phyloP scores from a whole-genome alignment of 2,888 invertebrate species.

The Ectemnius cavifrons region DNA sequence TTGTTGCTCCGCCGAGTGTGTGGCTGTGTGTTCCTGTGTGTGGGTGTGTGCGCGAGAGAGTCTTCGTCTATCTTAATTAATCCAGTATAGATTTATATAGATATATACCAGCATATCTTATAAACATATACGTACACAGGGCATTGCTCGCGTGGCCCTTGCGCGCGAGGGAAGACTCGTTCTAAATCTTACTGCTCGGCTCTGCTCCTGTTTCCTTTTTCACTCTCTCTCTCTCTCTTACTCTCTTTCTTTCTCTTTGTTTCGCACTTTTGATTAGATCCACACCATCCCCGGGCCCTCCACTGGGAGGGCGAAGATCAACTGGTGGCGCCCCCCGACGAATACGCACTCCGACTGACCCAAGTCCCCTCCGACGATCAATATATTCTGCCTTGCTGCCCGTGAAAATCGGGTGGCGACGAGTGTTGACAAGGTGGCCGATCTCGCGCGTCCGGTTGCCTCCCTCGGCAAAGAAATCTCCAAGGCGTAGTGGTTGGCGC shows the following conservation, averaged over 20 bases:
- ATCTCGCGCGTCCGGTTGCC: too few species aligned
- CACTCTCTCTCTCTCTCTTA: not conserved
- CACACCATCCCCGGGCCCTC: constrained; percentile 15
- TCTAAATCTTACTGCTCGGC: constrained; percentile 34
- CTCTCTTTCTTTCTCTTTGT: not conserved
- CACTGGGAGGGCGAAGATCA: constrained; percentile 22
- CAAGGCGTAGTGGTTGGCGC: too few species aligned
- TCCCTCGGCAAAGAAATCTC: too few species aligned
- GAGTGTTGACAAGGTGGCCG: too few species aligned
- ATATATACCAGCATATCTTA: not conserved
- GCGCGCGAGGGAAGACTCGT: constrained; percentile 57
- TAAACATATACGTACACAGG: constrained; percentile 26
- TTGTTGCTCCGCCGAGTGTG: not conserved
- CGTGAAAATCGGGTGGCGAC: too few species aligned
- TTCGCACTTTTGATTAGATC: not conserved
- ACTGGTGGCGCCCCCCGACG: constrained; percentile 17
- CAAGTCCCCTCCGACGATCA: constrained; percentile 10
- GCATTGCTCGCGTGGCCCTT: constrained; percentile 26
- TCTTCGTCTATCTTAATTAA: constrained; percentile 7
- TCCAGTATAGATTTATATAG: constrained; percentile 4
- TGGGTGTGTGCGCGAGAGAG: constrained; percentile 1
- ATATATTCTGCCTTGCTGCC: constrained; percentile 19
- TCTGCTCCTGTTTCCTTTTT: not conserved
- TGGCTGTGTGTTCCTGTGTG: not conserved
- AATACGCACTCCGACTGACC: constrained; percentile 24